phyloP scores from a whole-genome alignment of 2,113 vertebrate genomes.

The Hippoglossus stenolepis region DNA sequence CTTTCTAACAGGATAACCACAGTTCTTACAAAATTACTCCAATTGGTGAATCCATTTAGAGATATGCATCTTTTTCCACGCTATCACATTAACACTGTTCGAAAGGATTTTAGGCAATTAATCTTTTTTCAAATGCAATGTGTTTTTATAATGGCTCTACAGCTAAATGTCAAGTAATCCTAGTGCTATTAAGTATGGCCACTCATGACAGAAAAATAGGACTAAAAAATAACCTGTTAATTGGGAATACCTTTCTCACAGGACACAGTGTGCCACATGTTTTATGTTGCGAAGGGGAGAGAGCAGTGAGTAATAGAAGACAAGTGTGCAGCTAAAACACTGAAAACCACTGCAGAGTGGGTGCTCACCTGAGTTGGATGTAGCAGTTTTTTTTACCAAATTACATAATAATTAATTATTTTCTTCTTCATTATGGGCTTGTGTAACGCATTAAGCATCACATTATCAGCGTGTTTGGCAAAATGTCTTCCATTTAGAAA shows the following conservation, averaged over 20 bases:
- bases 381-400: conserved; percentile 13
- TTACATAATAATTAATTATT: conserved; percentile 17
- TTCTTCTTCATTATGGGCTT: background rate
- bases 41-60: too few relatives aligned
- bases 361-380: conserved; percentile 12
- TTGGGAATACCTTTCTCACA: conserved; percentile 2
- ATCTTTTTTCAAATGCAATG: conserved; percentile 11
- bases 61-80: background rate
- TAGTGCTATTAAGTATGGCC: background rate
- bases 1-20: too few relatives aligned
- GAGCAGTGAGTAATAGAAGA: conserved; percentile 17
- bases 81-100: background rate
- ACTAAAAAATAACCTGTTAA: conserved; percentile 25
- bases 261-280: conserved; percentile 19
- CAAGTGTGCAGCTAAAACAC: background rate
- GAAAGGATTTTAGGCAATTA: background rate
- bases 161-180: conserved; percentile 41
- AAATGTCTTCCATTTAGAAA: conserved; percentile 8
- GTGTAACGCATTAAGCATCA: background rate
- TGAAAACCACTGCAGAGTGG: conserved; percentile 18
- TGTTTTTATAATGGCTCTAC: background rate
- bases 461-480: conserved; percentile 17
- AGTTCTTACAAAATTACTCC: too few relatives aligned
- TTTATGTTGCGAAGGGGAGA: conserved; percentile 13
- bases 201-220: conserved; percentile 11